phyloP scores from a whole-genome alignment of 2,888 invertebrate genomes.

The Thyatira batis region DNA sequence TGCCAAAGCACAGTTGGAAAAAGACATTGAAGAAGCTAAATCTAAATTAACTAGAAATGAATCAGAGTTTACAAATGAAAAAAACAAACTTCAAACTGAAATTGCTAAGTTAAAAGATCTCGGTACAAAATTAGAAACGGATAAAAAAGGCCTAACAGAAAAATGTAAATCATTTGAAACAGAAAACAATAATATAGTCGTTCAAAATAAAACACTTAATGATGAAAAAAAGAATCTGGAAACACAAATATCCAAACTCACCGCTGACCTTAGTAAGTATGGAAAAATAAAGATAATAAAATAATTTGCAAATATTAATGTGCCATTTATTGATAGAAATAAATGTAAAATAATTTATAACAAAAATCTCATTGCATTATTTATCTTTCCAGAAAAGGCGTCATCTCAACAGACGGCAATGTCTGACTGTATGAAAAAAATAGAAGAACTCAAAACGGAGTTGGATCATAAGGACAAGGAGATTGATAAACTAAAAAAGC shows the following conservation, averaged over 20 bases:
- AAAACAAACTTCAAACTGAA: slow-evolving; percentile 74
- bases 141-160: slow-evolving; percentile 61
- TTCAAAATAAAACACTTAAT: slow-evolving; percentile 80
- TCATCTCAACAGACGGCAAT: slow-evolving; percentile 80
- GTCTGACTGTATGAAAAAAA: slow-evolving; percentile 81
- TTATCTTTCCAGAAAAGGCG: slow-evolving; percentile 71
- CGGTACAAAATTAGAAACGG: slow-evolving; percentile 70
- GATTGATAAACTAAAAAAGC: slow-evolving; percentile 83
- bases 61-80: slow-evolving; percentile 79
- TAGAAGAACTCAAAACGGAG: slow-evolving; percentile 85
- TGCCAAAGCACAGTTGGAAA: slow-evolving; percentile 70
- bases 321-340: no score
- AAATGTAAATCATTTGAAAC: slow-evolving; percentile 64
- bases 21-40: slow-evolving; percentile 79
- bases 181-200: slow-evolving; percentile 62
- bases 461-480: slow-evolving; percentile 85
- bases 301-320: neutral
- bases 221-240: slow-evolving; percentile 85
- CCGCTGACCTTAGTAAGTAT: slow-evolving; percentile 82
- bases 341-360: no score
- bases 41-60: slow-evolving; percentile 75
- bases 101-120: slow-evolving; percentile 78
- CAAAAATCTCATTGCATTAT: neutral
- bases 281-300: neutral
- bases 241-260: slow-evolving; percentile 81